Evolutionary conservation across 2,113 vertebrate genomes (phyloP).

Genomic region (Dicentrarchus labrax): DNA sequence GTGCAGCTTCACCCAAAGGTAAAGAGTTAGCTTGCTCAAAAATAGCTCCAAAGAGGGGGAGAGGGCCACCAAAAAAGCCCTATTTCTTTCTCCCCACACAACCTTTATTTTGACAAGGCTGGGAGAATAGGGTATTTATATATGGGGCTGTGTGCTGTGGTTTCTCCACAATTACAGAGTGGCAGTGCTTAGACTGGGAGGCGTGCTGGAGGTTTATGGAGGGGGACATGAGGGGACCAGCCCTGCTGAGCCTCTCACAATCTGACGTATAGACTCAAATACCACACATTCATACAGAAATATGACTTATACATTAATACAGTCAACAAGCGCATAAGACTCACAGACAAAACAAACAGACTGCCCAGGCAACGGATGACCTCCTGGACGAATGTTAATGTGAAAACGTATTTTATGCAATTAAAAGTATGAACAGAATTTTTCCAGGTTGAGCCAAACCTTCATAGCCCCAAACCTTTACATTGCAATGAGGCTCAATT

Average conservation of each 20-base stretch:
- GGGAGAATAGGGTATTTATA: constrained; percentile 87
- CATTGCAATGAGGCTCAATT: constrained; percentile 67
- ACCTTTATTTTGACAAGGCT: constrained; percentile 87
- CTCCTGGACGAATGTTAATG: not conserved
- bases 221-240: constrained; percentile 79
- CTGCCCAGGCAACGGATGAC: not conserved
- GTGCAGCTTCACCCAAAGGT: constrained; percentile 72
- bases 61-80: constrained; percentile 72
- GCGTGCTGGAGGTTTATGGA: constrained; percentile 81
- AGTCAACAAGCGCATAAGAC: not conserved
- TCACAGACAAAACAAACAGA: not conserved
- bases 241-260: constrained; percentile 64
- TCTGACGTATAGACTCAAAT: constrained; percentile 61
- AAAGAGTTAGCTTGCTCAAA: constrained; percentile 55
- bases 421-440: constrained; percentile 44
- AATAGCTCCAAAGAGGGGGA: constrained; percentile 77
- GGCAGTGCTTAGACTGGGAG: constrained; percentile 83
- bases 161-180: constrained; percentile 87
- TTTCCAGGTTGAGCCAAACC: constrained; percentile 54
- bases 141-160: constrained; percentile 86
- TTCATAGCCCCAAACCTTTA: constrained; percentile 63
- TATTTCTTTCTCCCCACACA: constrained; percentile 76
- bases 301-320: not conserved
- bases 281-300: constrained; percentile 23
- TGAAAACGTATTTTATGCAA: not conserved